Conservation (phyloP, 1,140 invertebrate genomes). For the Eupeodes corollae region DNA sequence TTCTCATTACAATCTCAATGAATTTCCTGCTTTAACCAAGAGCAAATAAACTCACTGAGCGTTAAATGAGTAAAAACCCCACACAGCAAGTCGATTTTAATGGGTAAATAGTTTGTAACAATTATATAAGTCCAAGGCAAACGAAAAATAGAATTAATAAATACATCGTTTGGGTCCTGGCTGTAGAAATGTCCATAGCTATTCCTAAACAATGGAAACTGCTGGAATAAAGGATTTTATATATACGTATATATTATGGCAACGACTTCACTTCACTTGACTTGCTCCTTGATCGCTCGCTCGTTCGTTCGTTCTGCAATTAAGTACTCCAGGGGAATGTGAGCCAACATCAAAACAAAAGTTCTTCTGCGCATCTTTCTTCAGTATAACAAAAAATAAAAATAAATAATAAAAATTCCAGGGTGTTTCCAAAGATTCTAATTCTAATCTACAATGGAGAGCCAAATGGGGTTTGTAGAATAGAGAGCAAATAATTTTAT, state of each 20-base stretch:
- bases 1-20: neutral
- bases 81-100: neutral
- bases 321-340: neutral
- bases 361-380: conserved; percentile 4
- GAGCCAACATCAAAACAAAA: conserved; percentile 4
- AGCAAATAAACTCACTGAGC: neutral
- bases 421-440: too few relatives aligned
- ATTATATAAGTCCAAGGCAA: conserved; percentile 3
- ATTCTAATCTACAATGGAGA: too few relatives aligned
- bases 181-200: conserved; percentile 36
- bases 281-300: conserved; percentile 4
- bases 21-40: neutral
- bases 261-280: conserved; percentile 11
- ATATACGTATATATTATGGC: conserved; percentile 9
- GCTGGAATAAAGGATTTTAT: conserved; percentile 8
- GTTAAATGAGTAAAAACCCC: neutral
- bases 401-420: too few relatives aligned
- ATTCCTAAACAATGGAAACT: conserved; percentile 37
- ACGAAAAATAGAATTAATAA: neutral
- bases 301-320: neutral
- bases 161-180: conserved; percentile 29
- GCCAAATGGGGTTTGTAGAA: too few relatives aligned
- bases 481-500: too few relatives aligned
- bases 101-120: conserved; percentile 7
- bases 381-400: too few relatives aligned